These are phyloP conservation scores for Procambarus virginalis DNA, from an alignment of 1,140 invertebrate species.

Conservation along the genomic window DNA sequence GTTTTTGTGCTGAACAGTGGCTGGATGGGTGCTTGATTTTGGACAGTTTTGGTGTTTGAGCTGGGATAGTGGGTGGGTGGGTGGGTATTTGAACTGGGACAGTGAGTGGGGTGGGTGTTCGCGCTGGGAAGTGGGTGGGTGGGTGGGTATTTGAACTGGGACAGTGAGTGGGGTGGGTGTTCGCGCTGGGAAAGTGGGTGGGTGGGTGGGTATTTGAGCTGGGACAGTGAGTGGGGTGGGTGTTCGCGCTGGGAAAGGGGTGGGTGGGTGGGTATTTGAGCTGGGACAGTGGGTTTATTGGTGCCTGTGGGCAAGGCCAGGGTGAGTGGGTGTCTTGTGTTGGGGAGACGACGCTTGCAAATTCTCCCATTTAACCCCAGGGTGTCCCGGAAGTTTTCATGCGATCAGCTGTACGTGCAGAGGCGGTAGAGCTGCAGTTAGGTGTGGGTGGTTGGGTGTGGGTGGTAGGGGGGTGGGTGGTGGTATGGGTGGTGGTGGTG, in stretches of 20 bases:
- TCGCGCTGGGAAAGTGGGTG: background rate
- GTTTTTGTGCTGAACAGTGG: too few relatives aligned
- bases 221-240: background rate
- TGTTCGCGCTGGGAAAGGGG: background rate
- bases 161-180: background rate
- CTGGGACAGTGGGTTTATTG: too few relatives aligned
- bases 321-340: too few relatives aligned
- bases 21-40: background rate
- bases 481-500: background rate
- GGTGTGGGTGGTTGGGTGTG: background rate
- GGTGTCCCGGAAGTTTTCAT: constrained; percentile 10
- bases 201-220: background rate
- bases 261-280: background rate
- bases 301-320: too few relatives aligned
- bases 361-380: constrained; percentile 34
- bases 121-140: background rate
- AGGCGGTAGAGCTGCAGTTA: background rate
- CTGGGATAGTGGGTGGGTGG: background rate
- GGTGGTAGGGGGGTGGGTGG: constrained; percentile 7
- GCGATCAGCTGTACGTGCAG: constrained; percentile 50
- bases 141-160: background rate
- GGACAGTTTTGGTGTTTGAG: background rate
- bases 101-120: background rate
- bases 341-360: background rate
- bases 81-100: background rate